A percentile compares a stretch with the other conserved stretches of the same genome.
These are phyloP conservation scores for Sandelia bainsii DNA, from an alignment of 2,797 vertebrate species.

Conservation along the genomic window DNA sequence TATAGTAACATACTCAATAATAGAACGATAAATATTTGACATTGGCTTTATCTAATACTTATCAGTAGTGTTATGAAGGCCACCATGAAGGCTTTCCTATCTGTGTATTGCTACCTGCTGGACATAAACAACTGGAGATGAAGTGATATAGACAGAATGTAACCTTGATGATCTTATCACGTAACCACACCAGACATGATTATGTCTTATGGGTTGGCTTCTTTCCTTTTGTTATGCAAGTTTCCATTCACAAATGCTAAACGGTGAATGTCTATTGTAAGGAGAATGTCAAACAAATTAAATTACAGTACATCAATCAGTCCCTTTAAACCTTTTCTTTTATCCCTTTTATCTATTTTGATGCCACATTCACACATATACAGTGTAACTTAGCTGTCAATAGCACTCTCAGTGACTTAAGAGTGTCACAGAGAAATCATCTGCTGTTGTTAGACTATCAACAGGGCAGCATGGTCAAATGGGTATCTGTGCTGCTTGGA, in stretches of 20 bases:
- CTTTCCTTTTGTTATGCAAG: background rate
- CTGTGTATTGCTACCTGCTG: slow-evolving; percentile 1
- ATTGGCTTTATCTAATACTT: slow-evolving; percentile 39
- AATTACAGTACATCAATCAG: background rate
- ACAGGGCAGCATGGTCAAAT: too few species aligned
- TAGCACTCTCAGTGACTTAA: background rate
- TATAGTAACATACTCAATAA: slow-evolving; percentile 1
- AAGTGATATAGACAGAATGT: background rate
- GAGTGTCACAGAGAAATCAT: background rate
- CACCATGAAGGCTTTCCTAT: slow-evolving; percentile 39
- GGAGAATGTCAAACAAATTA: background rate
- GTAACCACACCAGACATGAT: background rate
- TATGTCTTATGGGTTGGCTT: background rate
- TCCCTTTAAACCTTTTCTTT: background rate
- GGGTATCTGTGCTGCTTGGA: too few species aligned
- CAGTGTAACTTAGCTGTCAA: too few species aligned
- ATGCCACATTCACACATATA: too few species aligned
- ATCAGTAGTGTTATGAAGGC: slow-evolving; percentile 58
- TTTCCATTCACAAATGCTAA: background rate
- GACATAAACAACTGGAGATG: slow-evolving; percentile 12
- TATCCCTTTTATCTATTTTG: too few species aligned
- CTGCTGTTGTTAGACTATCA: background rate
- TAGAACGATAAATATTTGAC: slow-evolving; percentile 23
- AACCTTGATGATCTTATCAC: slow-evolving; percentile 43
- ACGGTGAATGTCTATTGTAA: background rate